phyloP scores from a whole-genome alignment of 2,797 vertebrate species.

The Cynodonichthys magdalenae region DNA sequence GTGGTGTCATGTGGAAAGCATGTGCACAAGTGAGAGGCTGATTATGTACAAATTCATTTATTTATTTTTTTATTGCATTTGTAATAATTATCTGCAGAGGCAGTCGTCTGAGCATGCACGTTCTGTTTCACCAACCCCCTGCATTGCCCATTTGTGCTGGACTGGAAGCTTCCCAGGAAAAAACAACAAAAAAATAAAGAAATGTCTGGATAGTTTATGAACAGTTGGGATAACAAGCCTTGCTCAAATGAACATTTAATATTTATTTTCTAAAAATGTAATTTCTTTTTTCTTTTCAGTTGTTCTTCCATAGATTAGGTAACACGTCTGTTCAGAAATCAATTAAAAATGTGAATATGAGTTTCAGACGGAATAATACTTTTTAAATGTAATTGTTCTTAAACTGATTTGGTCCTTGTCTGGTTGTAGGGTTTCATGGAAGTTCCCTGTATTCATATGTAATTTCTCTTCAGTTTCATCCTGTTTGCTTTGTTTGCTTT shows the following conservation, averaged over 20 bases:
- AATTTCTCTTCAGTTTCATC: neutral
- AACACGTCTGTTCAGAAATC: neutral
- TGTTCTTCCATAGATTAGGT: conserved; percentile 11
- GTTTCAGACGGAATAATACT: conserved; percentile 5
- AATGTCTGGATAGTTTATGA: conserved; percentile 1
- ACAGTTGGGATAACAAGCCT: conserved; percentile 21
- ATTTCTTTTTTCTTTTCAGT: neutral
- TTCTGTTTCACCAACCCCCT: conserved; percentile 23
- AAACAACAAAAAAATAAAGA: neutral
- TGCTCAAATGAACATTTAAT: conserved; percentile 24
- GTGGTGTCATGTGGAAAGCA: conserved; percentile 71
- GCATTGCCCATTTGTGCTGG: neutral
- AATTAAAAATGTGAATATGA: neutral
- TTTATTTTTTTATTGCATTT: neutral
- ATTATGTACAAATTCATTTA: conserved; percentile 19
- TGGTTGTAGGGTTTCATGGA: neutral
- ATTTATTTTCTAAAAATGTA: neutral
- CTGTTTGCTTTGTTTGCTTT: neutral
- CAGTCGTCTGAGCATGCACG: conserved; percentile 41
- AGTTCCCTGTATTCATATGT: neutral
- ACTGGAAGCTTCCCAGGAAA: conserved; percentile 8
- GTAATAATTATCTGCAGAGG: neutral
- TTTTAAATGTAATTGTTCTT: neutral
- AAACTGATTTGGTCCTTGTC: neutral
- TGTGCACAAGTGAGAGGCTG: conserved; percentile 62